Base-by-base conservation (phyloP, 2,113 vertebrate genomes). In the Carassius carassius region DNA sequence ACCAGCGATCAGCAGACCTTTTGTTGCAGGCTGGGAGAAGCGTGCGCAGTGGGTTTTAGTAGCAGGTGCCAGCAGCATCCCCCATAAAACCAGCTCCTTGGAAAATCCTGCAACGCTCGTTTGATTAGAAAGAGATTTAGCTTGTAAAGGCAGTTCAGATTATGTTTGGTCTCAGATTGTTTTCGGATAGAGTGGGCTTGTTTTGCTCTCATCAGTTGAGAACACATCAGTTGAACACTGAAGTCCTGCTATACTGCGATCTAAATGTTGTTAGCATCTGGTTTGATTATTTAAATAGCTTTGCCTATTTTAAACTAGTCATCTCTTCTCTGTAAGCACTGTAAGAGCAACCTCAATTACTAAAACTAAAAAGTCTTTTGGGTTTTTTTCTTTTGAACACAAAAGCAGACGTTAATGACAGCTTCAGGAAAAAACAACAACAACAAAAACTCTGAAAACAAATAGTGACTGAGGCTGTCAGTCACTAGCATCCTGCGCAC, bases 31-130 rank as follows among this genome's bases (percentile, higher is more conserved):
- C 78, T 70, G 5, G 10, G 63, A 29, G 63, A 81, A 47, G 78
- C 78, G 78, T 70, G 79, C 79, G 63, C 63, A 81, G 47, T 81
- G 79, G 78, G 63, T 12, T 69, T 81, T 70, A 37, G 37, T n/a
- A 81, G 62, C 79, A 67, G 65, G 65, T 80, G 78, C 78, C 37
- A 80, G 78, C 78, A 78, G 44, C 72, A 47, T 74, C 62, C 78
- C 78, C 58, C 78, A 60, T 23, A 70, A 78, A 76, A 25, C 14
- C 60, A 54, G 41, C 12, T 37, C 74, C 11, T 5, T 32, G 21
- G 47, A 72, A 76, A 84, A 60, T 25, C 60, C n/a, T 47, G 60
- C 58, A 63, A 29, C 19, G 56, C 56, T 63, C 35, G 35, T 58
- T 17, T 21, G 10, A 77, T 23, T 4, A 1, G 14, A 14, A 51